Evolutionary conservation across 2,797 vertebrate species (phyloP), one percentile per base, ranked within the genome.

Genomic region (Eulemur mongoz): DNA sequence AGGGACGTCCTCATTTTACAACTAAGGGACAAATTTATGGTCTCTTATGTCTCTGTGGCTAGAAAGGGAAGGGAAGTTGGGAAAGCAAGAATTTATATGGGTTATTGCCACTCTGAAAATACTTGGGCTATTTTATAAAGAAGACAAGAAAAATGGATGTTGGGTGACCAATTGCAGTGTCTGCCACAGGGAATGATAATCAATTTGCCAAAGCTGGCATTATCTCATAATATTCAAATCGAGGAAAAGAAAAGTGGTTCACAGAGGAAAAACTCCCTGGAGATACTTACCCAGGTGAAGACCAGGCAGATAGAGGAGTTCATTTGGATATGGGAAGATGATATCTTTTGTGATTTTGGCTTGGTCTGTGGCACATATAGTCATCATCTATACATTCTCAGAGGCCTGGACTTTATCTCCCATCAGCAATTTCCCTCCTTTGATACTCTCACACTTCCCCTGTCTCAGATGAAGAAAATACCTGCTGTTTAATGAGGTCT

Each of bases 141-240:
- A 84, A 93, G 83, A 52, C 32, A 91, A 91, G 40, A 91, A 91
- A 84, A 91, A 75, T 67, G 69, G 52, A 67, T 75, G 65, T 85
- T 84, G 57, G 43, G 57, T 92, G 88, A 92, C 59, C 43, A 69
- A 59, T 45, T 75, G 7, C 54, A 80, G 20, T 83, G 45, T 84
- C 30, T 88, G 78, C 27, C 38, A 82, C 17, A 78, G 40, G 48
- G 48, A 78, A 25, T 54, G 72, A 80, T 57, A 57, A 25, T 84
- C 78, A 80, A 69, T 89, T 92, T 91, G 32, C 20, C 17, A 67
- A 79, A 61, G 32, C 35, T 40, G 70, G 35, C 52, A 67, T 35
- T 27, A 69, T 73, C 25, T 80, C 23, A 25, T 65, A 89, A 69
- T 73, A 20, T 84, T 84, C 20, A 35, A 52, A 11, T 6, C n/a